These are phyloP conservation scores for Glaucidium brasilianum DNA, from an alignment of 2,113 vertebrate genomes.

Conservation along the genomic window DNA sequence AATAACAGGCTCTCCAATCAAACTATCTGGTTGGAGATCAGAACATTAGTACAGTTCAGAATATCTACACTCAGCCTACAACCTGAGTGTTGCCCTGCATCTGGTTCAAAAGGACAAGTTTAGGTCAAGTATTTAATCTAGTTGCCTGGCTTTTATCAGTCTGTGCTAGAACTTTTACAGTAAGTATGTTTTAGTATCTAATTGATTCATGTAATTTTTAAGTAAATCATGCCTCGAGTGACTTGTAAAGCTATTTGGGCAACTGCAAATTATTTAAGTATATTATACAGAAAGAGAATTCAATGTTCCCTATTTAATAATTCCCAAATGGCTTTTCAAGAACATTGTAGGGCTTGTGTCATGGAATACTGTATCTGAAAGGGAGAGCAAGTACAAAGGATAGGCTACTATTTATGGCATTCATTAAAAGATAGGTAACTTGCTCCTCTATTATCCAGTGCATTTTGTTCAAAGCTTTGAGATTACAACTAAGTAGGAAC, in stretches of 20 bases:
- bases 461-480: background rate
- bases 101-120: conserved; percentile 32
- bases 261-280: conserved; percentile 28
- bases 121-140: conserved; percentile 36
- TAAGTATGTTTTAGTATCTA: conserved; percentile 2
- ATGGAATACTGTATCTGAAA: background rate
- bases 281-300: conserved; percentile 15
- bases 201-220: conserved; percentile 30
- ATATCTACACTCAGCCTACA: background rate
- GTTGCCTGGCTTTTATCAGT: background rate
- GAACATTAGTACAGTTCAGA: background rate
- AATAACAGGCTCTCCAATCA: background rate
- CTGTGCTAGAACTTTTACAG: background rate
- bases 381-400: background rate
- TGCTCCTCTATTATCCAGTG: background rate
- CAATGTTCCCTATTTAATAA: conserved; percentile 28
- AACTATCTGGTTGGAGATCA: background rate
- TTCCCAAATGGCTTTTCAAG: conserved; percentile 43
- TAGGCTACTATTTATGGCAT: background rate
- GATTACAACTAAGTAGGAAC: background rate
- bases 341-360: background rate
- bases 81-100: background rate
- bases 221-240: conserved; percentile 14
- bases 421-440: background rate
- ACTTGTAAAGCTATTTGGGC: conserved; percentile 29